Percentiles rank a stretch among this genome's conserved stretches.
Evolutionary conservation across 2,888 invertebrate genomes (phyloP).

Genomic region (Elegia similella): DNA sequence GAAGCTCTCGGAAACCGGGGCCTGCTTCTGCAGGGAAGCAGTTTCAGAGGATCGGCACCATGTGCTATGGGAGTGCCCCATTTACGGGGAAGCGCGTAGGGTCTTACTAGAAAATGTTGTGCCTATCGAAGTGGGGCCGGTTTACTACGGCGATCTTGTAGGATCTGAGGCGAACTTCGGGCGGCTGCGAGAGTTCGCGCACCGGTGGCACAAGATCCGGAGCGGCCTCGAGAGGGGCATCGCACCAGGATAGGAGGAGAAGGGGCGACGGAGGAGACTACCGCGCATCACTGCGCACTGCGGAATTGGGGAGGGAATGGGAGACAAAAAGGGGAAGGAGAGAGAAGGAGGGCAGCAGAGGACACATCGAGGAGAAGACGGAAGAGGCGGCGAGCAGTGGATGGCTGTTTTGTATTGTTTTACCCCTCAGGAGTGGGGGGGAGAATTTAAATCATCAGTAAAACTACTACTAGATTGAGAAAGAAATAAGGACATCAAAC

Average conservation of each 20-base stretch:
- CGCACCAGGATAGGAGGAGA: no score
- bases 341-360: no score
- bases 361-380: no score
- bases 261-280: no score
- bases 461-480: no score
- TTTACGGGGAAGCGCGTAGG: not conserved
- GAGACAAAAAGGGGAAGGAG: no score
- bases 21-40: not conserved
- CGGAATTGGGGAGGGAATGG: no score
- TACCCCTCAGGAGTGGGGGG: not conserved
- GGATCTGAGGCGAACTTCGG: not conserved
- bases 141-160: not conserved
- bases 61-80: not conserved
- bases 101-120: not conserved
- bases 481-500: no score
- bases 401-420: not conserved
- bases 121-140: not conserved
- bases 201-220: not conserved
- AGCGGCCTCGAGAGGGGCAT: not conserved
- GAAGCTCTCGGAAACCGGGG: slow-evolving; percentile 14
- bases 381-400: no score
- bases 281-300: no score
- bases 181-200: not conserved
- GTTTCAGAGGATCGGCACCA: not conserved
- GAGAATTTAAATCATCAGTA: no score